Percentiles rank a stretch among this genome's conserved stretches.
Conservation (phyloP, 1,140 invertebrate genomes). For the Diachasmimorpha longicaudata region DNA sequence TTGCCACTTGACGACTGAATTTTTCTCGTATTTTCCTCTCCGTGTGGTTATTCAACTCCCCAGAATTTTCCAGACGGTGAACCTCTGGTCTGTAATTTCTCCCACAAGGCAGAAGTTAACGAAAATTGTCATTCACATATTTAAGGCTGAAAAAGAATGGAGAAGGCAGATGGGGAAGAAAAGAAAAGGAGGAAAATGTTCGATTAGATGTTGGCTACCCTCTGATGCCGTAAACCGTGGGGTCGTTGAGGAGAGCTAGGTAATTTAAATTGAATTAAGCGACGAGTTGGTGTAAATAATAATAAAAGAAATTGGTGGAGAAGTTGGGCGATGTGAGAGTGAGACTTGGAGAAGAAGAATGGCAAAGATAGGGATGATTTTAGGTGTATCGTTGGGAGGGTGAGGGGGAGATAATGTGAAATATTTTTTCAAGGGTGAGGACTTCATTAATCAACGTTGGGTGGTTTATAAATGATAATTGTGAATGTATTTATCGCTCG, state of each 20-base stretch:
- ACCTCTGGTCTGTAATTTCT: neutral
- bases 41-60: neutral
- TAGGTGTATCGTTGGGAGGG: neutral
- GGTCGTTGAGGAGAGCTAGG: neutral
- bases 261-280: conserved; percentile 16
- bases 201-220: neutral
- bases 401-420: neutral
- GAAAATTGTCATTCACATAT: conserved; percentile 10
- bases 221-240: neutral
- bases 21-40: too few relatives aligned
- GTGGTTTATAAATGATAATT: neutral
- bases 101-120: neutral
- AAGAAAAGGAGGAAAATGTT: neutral
- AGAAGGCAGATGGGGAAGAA: neutral
- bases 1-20: too few relatives aligned
- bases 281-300: conserved; percentile 10
- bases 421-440: neutral
- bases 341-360: neutral
- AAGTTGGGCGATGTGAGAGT: neutral
- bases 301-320: neutral
- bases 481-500: neutral
- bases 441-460: conserved; percentile 3
- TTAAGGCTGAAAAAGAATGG: neutral
- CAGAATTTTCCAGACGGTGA: neutral
- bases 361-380: neutral